Evolutionary conservation across 2,113 vertebrate genomes (phyloP), one percentile per base, ranked within the genome.

Genomic region (Rhinolophus ferrumequinum): DNA sequence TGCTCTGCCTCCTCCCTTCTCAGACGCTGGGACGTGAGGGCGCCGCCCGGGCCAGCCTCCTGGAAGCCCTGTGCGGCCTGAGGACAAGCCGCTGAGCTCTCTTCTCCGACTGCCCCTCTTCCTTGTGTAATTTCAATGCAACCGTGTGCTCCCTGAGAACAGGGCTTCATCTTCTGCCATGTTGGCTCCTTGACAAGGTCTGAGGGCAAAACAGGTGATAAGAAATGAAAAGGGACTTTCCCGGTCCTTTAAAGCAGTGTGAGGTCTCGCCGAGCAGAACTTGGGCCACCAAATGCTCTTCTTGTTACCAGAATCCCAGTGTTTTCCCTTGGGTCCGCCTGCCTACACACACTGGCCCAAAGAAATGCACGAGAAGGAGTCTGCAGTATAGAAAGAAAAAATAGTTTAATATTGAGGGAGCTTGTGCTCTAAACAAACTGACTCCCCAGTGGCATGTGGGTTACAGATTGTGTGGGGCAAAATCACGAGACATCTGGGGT

Each of bases 131-230:
- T 54, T 66, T n/a, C 81, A n/a, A 5, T 4, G 47, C n/a, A 28
- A 4, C 82, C 28, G 13, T 1, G 0, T 0, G 1, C 28, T 4
- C 24, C 73, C 91, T 0, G 19, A 70, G 91, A 30, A 26, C 38
- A 41, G 64, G 35, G 21, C 41, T 11, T n/a, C 5, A 0, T 10
- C 38, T 15, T 9, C n/a, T 28, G 44, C 67, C 22, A 10, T 28
- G 52, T 33, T 38, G 50, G 70, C 87, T 41, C 60, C 41, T 33
- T 26, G 58, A 26, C 50, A 10, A 38, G 76, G n/a, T 62, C 84
- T 21, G 52, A 64, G 75, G 56, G 82, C 75, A 56, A 24, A 60
- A 21, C 8, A 10, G 66, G 41, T 22, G 64, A 18, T 38, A 33
- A 58, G 81, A 75, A 50, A 62, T 41, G 56, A 26, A 52, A 24